These are phyloP conservation scores for Hypsibius dujardini DNA, from an alignment of 1,140 invertebrate genomes.

Conservation along the genomic window DNA sequence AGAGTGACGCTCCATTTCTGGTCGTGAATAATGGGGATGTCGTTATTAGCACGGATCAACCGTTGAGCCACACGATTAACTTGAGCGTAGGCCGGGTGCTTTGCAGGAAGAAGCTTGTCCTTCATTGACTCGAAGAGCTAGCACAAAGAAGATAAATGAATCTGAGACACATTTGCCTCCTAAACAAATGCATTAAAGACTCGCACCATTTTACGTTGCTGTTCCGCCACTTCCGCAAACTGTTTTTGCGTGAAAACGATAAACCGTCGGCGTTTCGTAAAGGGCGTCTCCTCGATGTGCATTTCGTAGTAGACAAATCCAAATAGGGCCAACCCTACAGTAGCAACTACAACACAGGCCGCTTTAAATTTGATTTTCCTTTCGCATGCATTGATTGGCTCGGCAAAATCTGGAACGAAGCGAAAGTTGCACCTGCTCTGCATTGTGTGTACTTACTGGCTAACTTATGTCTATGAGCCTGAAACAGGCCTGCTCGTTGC, in stretches of 20 bases:
- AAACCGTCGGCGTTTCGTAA: constrained; percentile 39
- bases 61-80: constrained; percentile 27
- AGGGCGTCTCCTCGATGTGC: constrained; percentile 38
- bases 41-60: constrained; percentile 36
- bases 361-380: too few relatives aligned
- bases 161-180: too few relatives aligned
- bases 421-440: too few relatives aligned
- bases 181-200: constrained; percentile 18
- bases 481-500: too few relatives aligned
- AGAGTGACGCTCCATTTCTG: constrained; percentile 38
- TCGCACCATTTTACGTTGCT: constrained; percentile 31
- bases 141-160: constrained; percentile 21
- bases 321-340: constrained; percentile 20
- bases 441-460: too few relatives aligned
- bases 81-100: constrained; percentile 24
- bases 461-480: too few relatives aligned
- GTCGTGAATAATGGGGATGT: constrained; percentile 33
- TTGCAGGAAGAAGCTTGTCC: constrained; percentile 30
- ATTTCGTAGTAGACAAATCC: constrained; percentile 32
- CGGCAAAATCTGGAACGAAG: too few relatives aligned
- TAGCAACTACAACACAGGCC: constrained; percentile 22
- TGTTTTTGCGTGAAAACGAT: constrained; percentile 38
- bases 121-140: constrained; percentile 30
- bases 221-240: constrained; percentile 32
- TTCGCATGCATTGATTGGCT: too few relatives aligned